These are phyloP conservation scores for Nebria ingens DNA, from an alignment of 1,140 invertebrate species.

Conservation along the genomic window DNA sequence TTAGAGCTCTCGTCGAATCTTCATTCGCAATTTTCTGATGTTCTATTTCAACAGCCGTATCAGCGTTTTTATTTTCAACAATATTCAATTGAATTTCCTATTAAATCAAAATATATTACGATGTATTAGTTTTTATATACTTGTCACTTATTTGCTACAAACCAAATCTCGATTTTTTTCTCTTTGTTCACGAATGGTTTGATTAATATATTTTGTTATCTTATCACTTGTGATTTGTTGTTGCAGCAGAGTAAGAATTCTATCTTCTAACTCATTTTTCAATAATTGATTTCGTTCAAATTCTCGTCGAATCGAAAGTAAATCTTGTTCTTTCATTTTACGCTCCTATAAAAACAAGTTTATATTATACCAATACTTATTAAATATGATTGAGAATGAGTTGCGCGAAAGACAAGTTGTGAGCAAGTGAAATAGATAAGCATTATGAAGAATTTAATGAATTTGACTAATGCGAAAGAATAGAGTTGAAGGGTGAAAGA, in stretches of 20 bases:
- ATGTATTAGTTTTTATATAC: background rate
- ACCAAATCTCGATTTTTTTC: conserved; percentile 19
- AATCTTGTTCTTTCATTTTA: conserved; percentile 26
- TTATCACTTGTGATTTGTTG: conserved; percentile 59
- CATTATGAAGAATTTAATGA: too few species aligned
- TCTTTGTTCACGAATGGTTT: conserved; percentile 16
- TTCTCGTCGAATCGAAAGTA: background rate
- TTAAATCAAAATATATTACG: conserved; percentile 8
- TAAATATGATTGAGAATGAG: too few species aligned
- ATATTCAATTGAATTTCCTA: conserved; percentile 48
- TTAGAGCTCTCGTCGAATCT: conserved; percentile 31
- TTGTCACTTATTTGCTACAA: too few species aligned
- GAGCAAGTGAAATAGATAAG: too few species aligned
- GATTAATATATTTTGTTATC: conserved; percentile 26
- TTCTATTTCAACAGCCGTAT: conserved; percentile 49
- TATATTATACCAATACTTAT: too few species aligned
- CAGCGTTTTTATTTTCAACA: conserved; percentile 51
- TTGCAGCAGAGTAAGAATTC: conserved; percentile 51
- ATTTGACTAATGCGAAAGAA: too few species aligned
- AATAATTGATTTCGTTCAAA: background rate
- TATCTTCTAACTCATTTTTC: conserved; percentile 48
- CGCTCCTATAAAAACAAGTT: background rate
- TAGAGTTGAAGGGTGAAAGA: too few species aligned
- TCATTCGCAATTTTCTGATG: conserved; percentile 37
- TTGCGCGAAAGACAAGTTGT: too few species aligned